These are phyloP conservation scores for Protosalanx chinensis DNA, from an alignment of 2,797 vertebrate species.

Conservation along the genomic window DNA sequence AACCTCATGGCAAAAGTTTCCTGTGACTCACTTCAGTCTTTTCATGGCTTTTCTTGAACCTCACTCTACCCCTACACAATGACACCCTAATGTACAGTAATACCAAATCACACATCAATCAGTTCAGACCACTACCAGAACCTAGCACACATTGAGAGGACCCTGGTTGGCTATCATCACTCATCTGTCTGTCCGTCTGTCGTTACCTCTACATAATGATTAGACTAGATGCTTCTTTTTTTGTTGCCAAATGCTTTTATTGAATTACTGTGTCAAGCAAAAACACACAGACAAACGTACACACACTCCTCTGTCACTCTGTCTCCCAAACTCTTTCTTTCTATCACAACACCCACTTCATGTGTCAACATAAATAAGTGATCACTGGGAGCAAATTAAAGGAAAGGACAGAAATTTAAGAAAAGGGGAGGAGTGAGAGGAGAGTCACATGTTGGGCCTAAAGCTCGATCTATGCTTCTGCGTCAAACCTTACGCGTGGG, in stretches of 20 bases:
- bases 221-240: background rate
- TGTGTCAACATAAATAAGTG: slow-evolving; percentile 19
- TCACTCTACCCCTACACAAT: slow-evolving; percentile 24
- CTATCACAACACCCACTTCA: slow-evolving; percentile 27
- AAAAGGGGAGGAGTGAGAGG: background rate
- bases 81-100: slow-evolving; percentile 37
- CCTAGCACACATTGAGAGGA: background rate
- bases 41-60: slow-evolving; percentile 21
- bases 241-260: background rate
- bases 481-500: too few relatives aligned
- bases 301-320: background rate
- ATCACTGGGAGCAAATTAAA: slow-evolving; percentile 34
- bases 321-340: too few relatives aligned
- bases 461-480: too few relatives aligned
- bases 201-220: background rate
- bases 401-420: background rate
- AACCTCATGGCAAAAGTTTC: too few relatives aligned
- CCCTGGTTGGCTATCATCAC: background rate
- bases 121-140: slow-evolving; percentile 22
- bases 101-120: slow-evolving; percentile 37
- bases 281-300: background rate
- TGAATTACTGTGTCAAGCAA: slow-evolving; percentile 3
- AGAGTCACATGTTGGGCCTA: background rate
- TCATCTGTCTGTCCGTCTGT: background rate
- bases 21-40: slow-evolving; percentile 6